A percentile compares a stretch with the other conserved stretches of the same genome.
Evolutionary conservation across 2,113 vertebrate species (phyloP).

Genomic region (Cathartes aura): DNA sequence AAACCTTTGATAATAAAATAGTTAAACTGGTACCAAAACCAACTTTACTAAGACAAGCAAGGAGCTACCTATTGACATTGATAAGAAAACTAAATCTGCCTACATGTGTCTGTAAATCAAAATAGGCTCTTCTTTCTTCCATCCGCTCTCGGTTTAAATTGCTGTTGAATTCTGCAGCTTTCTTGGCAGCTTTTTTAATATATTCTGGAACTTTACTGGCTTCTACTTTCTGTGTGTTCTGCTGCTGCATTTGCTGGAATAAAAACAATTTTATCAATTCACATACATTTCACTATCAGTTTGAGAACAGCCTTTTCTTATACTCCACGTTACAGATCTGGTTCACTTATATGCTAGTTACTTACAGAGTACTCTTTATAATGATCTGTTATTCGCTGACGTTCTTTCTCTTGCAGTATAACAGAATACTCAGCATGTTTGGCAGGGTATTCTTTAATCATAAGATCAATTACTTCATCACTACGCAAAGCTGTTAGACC

Average conservation of each 20-base stretch:
- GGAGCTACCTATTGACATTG: not conserved
- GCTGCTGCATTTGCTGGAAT: constrained; percentile 95
- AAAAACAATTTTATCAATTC: not conserved
- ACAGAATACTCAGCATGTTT: constrained; percentile 97
- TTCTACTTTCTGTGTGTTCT: constrained; percentile 96
- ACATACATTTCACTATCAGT: not conserved
- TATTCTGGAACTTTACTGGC: constrained; percentile 98
- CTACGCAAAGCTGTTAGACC: constrained; percentile 95
- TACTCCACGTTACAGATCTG: not conserved
- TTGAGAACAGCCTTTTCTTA: not conserved
- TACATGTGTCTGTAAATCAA: constrained; percentile 98
- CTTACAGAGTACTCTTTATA: constrained; percentile 97
- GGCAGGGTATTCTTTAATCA: constrained; percentile 97
- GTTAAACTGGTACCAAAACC: not conserved
- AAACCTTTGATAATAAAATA: not conserved
- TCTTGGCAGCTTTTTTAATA: constrained; percentile 97
- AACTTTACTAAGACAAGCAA: not conserved
- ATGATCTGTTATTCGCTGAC: constrained; percentile 91
- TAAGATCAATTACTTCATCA: constrained; percentile 97
- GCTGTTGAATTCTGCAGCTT: constrained; percentile 97
- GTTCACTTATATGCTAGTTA: not conserved
- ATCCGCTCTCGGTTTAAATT: constrained; percentile 96
- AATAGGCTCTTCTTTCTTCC: constrained; percentile 97
- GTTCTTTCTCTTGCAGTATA: constrained; percentile 94
- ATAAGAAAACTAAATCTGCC: constrained; percentile 20